phyloP scores from a whole-genome alignment of 2,797 vertebrate genomes.

The Pampus argenteus region DNA sequence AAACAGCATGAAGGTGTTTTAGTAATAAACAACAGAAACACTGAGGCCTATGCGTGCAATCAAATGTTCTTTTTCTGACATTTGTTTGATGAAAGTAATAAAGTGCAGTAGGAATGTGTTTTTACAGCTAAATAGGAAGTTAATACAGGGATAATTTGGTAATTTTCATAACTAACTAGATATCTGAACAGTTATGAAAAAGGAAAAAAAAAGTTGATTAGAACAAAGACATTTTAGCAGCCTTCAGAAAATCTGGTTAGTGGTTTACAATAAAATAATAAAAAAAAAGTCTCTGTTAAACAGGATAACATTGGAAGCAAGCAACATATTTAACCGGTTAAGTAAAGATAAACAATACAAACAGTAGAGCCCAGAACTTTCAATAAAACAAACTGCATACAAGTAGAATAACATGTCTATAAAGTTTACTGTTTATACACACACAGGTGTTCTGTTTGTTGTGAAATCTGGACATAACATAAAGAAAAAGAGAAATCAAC shows the following conservation, averaged over 20 bases:
- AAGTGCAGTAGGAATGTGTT: slow-evolving; percentile 33
- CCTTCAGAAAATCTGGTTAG: background rate
- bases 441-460: no score
- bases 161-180: no score
- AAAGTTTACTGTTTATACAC: background rate
- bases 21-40: background rate
- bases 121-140: background rate
- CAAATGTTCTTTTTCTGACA: background rate
- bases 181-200: background rate
- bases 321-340: background rate
- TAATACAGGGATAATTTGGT: background rate
- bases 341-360: background rate
- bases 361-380: background rate
- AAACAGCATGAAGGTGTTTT: background rate
- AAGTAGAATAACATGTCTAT: slow-evolving; percentile 10
- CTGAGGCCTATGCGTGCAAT: background rate
- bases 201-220: background rate
- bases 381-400: slow-evolving; percentile 20
- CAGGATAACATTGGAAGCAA: background rate
- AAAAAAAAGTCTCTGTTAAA: background rate
- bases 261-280: background rate
- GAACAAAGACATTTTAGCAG: slow-evolving; percentile 1
- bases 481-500: background rate
- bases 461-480: background rate
- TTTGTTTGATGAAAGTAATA: slow-evolving; percentile 3